A percentile compares a stretch with the other conserved stretches of the same genome.
phyloP scores from a whole-genome alignment of 2,888 invertebrate genomes.

The Lochmaea capreae region DNA sequence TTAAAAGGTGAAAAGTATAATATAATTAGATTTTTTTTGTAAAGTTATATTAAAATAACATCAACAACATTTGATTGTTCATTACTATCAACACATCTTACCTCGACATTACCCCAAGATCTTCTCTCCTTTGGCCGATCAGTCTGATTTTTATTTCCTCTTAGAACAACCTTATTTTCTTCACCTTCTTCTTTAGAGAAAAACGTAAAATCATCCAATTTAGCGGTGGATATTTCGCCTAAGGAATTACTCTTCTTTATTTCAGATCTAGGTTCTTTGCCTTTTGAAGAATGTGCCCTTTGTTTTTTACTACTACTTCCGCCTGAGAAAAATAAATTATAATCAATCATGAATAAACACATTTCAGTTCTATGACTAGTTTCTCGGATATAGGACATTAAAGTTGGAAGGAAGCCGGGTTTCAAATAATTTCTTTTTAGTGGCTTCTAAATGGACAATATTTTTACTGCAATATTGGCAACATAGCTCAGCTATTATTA shows the following conservation, averaged over 20 bases:
- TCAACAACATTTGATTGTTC: too few relatives aligned
- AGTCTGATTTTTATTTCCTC: constrained; percentile 54
- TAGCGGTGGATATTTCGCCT: constrained; percentile 82
- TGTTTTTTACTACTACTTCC: constrained; percentile 53
- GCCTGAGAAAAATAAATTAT: constrained; percentile 2
- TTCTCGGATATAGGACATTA: too few relatives aligned
- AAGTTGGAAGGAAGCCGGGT: too few relatives aligned
- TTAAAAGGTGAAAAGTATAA: neutral
- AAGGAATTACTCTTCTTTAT: constrained; percentile 68
- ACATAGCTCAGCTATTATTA: too few relatives aligned
- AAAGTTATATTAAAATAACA: too few relatives aligned
- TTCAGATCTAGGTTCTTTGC: constrained; percentile 58
- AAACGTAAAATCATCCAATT: constrained; percentile 52
- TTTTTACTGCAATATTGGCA: too few relatives aligned
- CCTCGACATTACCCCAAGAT: constrained; percentile 61
- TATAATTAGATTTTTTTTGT: too few relatives aligned
- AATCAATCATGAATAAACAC: too few relatives aligned
- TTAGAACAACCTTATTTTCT: constrained; percentile 54
- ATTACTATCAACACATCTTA: constrained; percentile 37
- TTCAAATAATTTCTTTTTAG: too few relatives aligned
- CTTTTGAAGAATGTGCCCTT: constrained; percentile 51
- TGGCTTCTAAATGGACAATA: too few relatives aligned
- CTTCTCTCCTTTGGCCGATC: constrained; percentile 59
- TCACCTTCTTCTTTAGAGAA: constrained; percentile 52
- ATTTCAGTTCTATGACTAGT: too few relatives aligned